Conservation (phyloP, 2,113 vertebrate species). For the Carassius gibelio region DNA sequence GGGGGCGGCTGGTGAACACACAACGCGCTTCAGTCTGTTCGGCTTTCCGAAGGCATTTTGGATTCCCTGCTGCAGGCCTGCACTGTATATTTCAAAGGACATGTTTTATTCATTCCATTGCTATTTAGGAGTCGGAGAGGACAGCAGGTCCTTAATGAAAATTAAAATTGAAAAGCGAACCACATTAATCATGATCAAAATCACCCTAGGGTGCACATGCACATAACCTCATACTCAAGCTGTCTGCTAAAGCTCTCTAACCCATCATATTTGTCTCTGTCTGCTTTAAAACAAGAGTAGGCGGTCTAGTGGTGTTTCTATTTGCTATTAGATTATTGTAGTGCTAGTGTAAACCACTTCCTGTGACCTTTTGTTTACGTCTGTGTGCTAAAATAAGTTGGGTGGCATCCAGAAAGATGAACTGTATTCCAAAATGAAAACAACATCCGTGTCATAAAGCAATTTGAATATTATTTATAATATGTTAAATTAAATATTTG, state of each 20-base stretch:
- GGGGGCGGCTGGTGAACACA: conserved; percentile 26
- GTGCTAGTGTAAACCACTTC: neutral
- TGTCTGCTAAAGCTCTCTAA: conserved; percentile 16
- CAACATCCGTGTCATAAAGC: too few relatives aligned
- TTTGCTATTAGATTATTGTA: neutral
- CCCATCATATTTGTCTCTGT: neutral
- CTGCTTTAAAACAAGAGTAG: neutral
- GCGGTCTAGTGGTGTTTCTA: neutral
- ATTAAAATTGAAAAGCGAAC: conserved; percentile 61
- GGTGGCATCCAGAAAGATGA: neutral
- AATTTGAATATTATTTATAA: too few relatives aligned
- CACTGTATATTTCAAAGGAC: conserved; percentile 51
- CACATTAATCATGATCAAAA: conserved; percentile 59
- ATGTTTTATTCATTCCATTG: conserved; percentile 65
- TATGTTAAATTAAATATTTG: too few relatives aligned
- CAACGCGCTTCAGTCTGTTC: conserved; percentile 29
- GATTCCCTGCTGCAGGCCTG: conserved; percentile 45
- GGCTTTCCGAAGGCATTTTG: conserved; percentile 32
- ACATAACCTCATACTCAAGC: conserved; percentile 31
- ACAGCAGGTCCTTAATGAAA: conserved; percentile 62
- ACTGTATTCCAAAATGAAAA: neutral
- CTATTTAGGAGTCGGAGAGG: conserved; percentile 58
- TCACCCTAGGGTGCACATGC: conserved; percentile 47
- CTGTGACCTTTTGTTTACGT: neutral
- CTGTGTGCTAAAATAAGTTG: neutral